Evolutionary conservation across 2,797 vertebrate species (phyloP).

Genomic region (Cuniculus paca): DNA sequence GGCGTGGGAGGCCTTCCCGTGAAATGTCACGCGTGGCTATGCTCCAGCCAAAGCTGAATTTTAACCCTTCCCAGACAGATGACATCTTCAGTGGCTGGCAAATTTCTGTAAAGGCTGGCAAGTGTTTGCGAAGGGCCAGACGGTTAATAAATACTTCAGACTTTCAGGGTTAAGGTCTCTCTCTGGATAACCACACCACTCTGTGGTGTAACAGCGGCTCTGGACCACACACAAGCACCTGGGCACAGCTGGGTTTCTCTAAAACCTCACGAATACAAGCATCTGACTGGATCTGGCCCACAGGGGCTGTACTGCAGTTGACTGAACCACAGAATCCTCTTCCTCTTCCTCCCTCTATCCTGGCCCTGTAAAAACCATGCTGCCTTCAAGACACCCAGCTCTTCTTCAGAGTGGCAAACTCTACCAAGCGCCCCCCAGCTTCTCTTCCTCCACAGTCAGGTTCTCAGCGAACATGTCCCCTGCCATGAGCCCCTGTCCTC

Average conservation of each 20-base stretch:
- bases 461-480: background rate
- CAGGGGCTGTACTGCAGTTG: background rate
- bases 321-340: background rate
- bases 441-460: background rate
- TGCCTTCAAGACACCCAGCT: background rate
- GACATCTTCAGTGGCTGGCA: background rate
- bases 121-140: background rate
- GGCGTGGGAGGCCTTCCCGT: background rate
- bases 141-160: background rate
- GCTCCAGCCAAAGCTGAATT: background rate
- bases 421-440: background rate
- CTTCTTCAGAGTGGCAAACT: background rate
- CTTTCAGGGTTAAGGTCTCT: background rate
- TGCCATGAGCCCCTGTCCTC: background rate
- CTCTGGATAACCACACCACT: background rate
- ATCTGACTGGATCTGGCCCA: background rate
- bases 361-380: background rate
- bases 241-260: background rate
- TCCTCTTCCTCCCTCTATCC: background rate
- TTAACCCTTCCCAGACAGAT: background rate
- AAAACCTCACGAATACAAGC: conserved; percentile 53
- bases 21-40: background rate
- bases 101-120: background rate
- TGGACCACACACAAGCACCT: background rate
- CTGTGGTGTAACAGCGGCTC: background rate